Base-by-base conservation (phyloP, 2,888 invertebrate species). In the Perithous albicinctus region DNA sequence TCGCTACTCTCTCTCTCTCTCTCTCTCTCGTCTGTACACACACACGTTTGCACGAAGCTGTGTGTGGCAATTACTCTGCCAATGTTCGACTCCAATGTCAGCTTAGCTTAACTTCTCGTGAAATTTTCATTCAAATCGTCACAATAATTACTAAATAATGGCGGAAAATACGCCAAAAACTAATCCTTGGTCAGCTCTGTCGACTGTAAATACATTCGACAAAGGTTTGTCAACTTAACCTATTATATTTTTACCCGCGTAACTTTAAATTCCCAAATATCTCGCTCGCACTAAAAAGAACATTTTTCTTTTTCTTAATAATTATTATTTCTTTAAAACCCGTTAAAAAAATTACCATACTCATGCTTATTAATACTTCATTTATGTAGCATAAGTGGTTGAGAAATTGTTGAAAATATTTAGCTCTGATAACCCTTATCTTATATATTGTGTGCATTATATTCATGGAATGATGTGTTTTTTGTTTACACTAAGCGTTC, bases 181-280 rank as follows among this genome's bases (percentile, higher is more conserved):
- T 15, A 86, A 89, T 84, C 87, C 86, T 43, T 91, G 91, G 91
- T 76, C 76, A 10, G 77, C 73, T 59, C 83, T 93, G 20, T 86
- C 88, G 43, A 93, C 93, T 1, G 88, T 93, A 66, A 89, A 90
- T 29, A 88, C 90, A 64, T 93, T 93, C 84, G 93, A 93, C 73
- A 89, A 86, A 80, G 90, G 93, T 93, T 63, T 38, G 83, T 76
- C n/a, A 18, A n/a, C 43, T 59, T 76, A 61, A 82, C 69, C 69
- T 79, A 38, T 7, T 18, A 43, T 29, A 35, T 51, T 67, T 5
- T 67, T 5, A 56, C 72, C 69, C 73, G 56, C 63, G 59, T 67
- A 76, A 70, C 66, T 85, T 78, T 73, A 29, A 78, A 78, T 70
- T 26, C 38, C 18, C 29, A 29, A 46, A 18, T 26, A n/a, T 66